These are phyloP conservation scores for Hylia prasina DNA, from an alignment of 2,113 vertebrate genomes.

Conservation along the genomic window DNA sequence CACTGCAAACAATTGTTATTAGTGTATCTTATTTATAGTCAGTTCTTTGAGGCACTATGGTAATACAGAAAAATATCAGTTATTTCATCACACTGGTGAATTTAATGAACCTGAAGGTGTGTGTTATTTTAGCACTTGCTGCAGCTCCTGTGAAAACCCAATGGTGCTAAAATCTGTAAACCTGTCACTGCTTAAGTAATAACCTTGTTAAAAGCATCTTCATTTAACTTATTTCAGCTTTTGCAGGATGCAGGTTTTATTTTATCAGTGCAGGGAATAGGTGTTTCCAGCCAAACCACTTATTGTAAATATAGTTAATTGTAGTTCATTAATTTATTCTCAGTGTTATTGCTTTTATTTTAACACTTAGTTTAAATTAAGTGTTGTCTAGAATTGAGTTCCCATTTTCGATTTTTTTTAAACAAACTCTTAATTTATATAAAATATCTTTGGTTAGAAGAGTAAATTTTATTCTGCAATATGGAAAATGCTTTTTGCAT, in stretches of 20 bases:
- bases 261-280: conserved; percentile 73
- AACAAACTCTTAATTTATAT: conserved; percentile 71
- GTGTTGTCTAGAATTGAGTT: conserved; percentile 68
- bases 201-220: conserved; percentile 85
- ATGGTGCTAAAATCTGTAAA: conserved; percentile 89
- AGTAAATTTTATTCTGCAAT: conserved; percentile 65
- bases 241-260: conserved; percentile 74
- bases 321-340: conserved; percentile 78
- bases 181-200: conserved; percentile 84
- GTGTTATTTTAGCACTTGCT: conserved; percentile 91
- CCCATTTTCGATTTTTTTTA: conserved; percentile 68
- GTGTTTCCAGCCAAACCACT: conserved; percentile 73
- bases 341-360: conserved; percentile 75
- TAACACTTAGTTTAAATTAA: conserved; percentile 77
- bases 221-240: conserved; percentile 81
- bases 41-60: conserved; percentile 73
- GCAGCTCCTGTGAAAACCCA: conserved; percentile 81
- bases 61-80: conserved; percentile 80
- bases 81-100: conserved; percentile 80
- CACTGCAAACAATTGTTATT: conserved; percentile 76
- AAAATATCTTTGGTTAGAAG: conserved; percentile 64
- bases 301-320: conserved; percentile 81
- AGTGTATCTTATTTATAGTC: conserved; percentile 77
- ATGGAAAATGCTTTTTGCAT: conserved; percentile 66
- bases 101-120: conserved; percentile 92